These are phyloP conservation scores for Eubucco bourcierii DNA, from an alignment of 2,113 vertebrate species.

Conservation along the genomic window DNA sequence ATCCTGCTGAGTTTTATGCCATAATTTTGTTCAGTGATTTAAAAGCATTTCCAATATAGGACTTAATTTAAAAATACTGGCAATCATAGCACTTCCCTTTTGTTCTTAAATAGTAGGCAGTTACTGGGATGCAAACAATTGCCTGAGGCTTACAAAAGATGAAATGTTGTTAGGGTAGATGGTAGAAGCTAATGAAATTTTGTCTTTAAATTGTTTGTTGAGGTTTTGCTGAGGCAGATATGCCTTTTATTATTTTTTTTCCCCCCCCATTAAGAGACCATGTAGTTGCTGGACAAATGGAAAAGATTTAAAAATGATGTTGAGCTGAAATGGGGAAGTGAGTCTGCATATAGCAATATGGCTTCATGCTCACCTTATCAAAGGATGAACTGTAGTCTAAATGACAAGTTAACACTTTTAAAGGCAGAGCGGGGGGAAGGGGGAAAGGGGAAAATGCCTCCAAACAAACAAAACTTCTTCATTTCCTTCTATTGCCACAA, in stretches of 20 bases:
- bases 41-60: background rate
- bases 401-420: background rate
- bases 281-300: slow-evolving; percentile 61
- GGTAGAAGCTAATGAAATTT: slow-evolving; percentile 52
- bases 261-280: slow-evolving; percentile 53
- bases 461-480: background rate
- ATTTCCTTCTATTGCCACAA: background rate
- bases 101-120: slow-evolving; percentile 56
- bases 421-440: fast-evolving
- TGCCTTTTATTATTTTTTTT: background rate
- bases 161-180: background rate
- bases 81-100: slow-evolving; percentile 14
- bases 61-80: background rate
- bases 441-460: background rate
- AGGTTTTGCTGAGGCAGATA: slow-evolving; percentile 30
- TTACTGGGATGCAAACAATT: background rate
- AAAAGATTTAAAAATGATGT: background rate
- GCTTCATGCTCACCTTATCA: background rate
- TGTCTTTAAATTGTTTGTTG: slow-evolving; percentile 63
- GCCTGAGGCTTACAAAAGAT: slow-evolving; percentile 28
- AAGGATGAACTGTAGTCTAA: background rate
- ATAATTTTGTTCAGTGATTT: background rate
- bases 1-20: background rate
- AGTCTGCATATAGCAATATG: background rate
- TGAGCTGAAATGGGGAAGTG: background rate